Conservation (phyloP, 37 sponge, comb jelly and placozoan species). For the Eunapius fragilis region DNA sequence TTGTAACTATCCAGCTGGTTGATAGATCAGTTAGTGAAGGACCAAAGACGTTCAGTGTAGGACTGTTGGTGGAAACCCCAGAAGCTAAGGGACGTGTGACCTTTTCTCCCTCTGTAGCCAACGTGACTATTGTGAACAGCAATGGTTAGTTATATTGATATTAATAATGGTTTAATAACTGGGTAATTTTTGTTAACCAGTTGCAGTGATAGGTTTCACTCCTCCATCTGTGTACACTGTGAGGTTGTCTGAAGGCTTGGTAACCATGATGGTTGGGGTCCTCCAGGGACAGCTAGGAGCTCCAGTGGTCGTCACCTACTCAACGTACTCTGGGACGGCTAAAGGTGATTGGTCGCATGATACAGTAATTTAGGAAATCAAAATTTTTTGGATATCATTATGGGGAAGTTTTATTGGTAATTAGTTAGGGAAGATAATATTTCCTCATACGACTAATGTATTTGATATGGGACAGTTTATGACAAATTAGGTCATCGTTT, state of each 20-base stretch:
- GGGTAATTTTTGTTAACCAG: not conserved
- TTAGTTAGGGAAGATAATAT: no score
- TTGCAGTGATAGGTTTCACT: conserved; percentile 24
- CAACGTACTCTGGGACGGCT: conserved; percentile 14
- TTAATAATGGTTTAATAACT: not conserved
- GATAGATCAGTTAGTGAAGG: not conserved
- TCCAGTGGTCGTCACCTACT: not conserved
- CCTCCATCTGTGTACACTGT: conserved; percentile 15
- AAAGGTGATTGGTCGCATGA: not conserved
- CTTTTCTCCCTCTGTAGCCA: not conserved
- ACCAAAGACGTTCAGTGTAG: not conserved
- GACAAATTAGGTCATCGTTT: no score
- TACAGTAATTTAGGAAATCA: no score
- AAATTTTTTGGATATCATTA: no score
- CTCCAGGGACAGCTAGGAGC: conserved; percentile 8
- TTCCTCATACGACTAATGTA: no score
- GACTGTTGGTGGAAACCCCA: not conserved
- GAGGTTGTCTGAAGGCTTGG: conserved; percentile 8
- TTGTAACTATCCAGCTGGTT: not conserved
- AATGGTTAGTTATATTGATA: not conserved
- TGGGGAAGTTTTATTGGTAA: no score
- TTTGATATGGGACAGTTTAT: no score
- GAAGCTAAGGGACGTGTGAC: not conserved
- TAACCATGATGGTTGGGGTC: not conserved
- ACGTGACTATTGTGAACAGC: not conserved